Percentiles rank a stretch among this genome's conserved stretches.
These are phyloP conservation scores for Scrobipalpa costella DNA, from an alignment of 2,888 invertebrate species.

Conservation along the genomic window DNA sequence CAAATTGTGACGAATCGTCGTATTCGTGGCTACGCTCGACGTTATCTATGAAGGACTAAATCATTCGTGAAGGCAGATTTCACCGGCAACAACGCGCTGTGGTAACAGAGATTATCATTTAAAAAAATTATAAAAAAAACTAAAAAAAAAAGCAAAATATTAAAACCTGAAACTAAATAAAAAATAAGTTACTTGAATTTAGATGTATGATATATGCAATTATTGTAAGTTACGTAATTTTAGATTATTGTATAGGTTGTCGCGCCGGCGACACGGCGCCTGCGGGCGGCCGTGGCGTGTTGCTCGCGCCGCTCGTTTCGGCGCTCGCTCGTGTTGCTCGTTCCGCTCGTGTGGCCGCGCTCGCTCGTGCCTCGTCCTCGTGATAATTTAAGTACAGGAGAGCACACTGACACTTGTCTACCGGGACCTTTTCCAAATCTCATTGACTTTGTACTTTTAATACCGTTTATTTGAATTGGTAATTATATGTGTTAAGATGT, in stretches of 20 bases:
- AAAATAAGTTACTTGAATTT: conserved; percentile 80
- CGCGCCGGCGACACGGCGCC: conserved; percentile 50
- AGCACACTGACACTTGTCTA: conserved; percentile 59
- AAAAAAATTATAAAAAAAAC: conserved; percentile 50
- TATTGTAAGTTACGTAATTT: conserved; percentile 79
- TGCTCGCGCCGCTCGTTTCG: conserved; percentile 39
- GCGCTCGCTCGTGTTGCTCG: conserved; percentile 1
- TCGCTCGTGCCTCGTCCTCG: conserved; percentile 65
- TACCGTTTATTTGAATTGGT: conserved; percentile 55
- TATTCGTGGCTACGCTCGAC: conserved; percentile 42
- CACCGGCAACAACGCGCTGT: conserved; percentile 84
- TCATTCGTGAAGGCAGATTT: conserved; percentile 85
- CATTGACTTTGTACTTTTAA: conserved; percentile 61
- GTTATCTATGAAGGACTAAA: conserved; percentile 65
- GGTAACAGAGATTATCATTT: conserved; percentile 81
- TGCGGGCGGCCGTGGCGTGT: conserved; percentile 40
- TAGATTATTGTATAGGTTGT: conserved; percentile 75
- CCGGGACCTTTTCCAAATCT: conserved; percentile 63
- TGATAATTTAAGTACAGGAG: conserved; percentile 73
- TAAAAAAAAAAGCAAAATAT: conserved; percentile 82
- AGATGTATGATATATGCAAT: conserved; percentile 80
- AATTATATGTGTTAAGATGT: conserved; percentile 58
- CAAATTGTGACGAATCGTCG: conserved; percentile 43
- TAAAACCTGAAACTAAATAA: conserved; percentile 79
- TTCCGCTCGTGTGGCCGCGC: conserved; percentile 36